phyloP scores from a whole-genome alignment of 2,797 vertebrate genomes.

The Capromys pilorides region DNA sequence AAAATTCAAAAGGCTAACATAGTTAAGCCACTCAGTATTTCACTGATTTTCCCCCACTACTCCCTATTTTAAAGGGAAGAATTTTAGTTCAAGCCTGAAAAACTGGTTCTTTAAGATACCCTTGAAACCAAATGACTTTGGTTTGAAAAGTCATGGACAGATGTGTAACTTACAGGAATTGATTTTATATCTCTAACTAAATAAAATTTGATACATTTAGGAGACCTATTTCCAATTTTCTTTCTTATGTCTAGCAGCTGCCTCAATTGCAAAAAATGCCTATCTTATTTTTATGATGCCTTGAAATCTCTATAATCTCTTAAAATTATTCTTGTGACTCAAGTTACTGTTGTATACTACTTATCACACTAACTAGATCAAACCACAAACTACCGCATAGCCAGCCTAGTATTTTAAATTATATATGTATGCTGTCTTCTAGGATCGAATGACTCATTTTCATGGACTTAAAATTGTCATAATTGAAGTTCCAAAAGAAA shows the following conservation, averaged over 20 bases:
- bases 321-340: conserved; percentile 58
- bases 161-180: neutral
- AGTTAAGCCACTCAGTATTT: neutral
- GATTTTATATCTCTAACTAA: neutral
- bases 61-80: neutral
- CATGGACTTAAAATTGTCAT: conserved; percentile 41
- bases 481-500: conserved; percentile 54
- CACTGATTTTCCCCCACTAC: neutral
- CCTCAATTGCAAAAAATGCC: conserved; percentile 41
- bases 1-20: neutral
- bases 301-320: conserved; percentile 47
- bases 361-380: conserved; percentile 39
- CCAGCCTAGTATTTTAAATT: conserved; percentile 60
- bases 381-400: neutral
- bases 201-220: conserved; percentile 5
- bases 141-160: conserved; percentile 1
- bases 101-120: neutral
- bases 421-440: conserved; percentile 23
- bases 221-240: neutral
- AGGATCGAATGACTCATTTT: conserved; percentile 51
- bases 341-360: neutral
- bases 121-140: neutral
- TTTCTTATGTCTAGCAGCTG: neutral
- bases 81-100: neutral
- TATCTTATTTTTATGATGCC: conserved; percentile 50